Evolutionary conservation across 2,888 invertebrate genomes (phyloP).

Genomic region (Unio delphinus): DNA sequence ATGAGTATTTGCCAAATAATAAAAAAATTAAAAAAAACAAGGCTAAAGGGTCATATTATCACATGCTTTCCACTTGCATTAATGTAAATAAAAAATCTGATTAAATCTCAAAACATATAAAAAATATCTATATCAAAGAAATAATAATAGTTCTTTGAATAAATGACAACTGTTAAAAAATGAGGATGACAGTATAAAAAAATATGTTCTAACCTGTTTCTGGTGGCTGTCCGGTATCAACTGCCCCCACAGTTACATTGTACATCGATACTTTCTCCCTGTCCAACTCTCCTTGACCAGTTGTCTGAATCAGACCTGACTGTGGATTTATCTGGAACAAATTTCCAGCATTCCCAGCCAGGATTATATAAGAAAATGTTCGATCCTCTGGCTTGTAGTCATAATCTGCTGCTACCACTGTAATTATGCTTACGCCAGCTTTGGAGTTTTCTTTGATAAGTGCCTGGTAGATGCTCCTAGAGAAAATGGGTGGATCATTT

Average conservation of each 20-base stretch:
- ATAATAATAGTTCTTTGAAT: too few relatives aligned
- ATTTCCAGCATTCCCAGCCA: slow-evolving; percentile 46
- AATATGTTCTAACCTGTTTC: slow-evolving; percentile 48
- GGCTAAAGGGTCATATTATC: too few relatives aligned
- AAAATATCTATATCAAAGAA: too few relatives aligned
- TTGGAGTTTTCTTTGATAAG: slow-evolving; percentile 90
- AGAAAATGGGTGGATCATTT: slow-evolving; percentile 95
- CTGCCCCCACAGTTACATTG: slow-evolving; percentile 60
- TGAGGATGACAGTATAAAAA: too few relatives aligned
- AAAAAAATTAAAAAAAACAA: too few relatives aligned
- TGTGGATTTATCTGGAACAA: slow-evolving; percentile 49
- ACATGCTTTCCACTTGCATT: too few relatives aligned
- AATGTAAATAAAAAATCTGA: too few relatives aligned
- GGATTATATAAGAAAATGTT: slow-evolving; percentile 55
- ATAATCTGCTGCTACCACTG: slow-evolving; percentile 81
- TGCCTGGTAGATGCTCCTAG: slow-evolving; percentile 82
- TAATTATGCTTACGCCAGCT: slow-evolving; percentile 85
- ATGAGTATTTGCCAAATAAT: too few relatives aligned
- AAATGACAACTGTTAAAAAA: too few relatives aligned
- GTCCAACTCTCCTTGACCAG: slow-evolving; percentile 52
- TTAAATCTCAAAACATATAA: too few relatives aligned
- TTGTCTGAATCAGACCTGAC: slow-evolving; percentile 53
- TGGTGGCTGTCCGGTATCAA: slow-evolving; percentile 58
- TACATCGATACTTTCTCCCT: slow-evolving; percentile 54
- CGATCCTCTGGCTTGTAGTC: slow-evolving; percentile 57